Conservation (phyloP, 2,797 vertebrate species). For the Cyprinodon diabolis region DNA sequence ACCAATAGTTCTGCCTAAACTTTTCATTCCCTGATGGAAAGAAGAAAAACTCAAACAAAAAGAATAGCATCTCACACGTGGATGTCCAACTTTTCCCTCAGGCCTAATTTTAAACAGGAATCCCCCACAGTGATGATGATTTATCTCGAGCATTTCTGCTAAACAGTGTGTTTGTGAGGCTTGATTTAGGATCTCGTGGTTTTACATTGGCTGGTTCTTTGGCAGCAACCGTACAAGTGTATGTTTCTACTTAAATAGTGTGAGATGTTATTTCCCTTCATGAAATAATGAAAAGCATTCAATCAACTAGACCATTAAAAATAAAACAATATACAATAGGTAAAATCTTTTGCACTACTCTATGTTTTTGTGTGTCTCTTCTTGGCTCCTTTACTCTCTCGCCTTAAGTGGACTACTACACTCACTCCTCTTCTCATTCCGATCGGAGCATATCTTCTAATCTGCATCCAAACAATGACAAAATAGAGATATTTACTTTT, state of each 20-base stretch:
- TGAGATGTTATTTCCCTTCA: conserved; percentile 36
- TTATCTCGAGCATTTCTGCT: conserved; percentile 49
- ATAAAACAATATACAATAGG: background rate
- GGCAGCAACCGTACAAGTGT: conserved; percentile 44
- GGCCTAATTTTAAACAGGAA: conserved; percentile 38
- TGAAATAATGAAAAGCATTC: conserved; percentile 13
- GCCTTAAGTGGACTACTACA: conserved; percentile 23
- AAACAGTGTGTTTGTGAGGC: conserved; percentile 18
- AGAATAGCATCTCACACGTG: conserved; percentile 51
- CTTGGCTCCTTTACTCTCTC: background rate
- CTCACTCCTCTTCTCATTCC: conserved; percentile 21
- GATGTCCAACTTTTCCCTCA: conserved; percentile 43
- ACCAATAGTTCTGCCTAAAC: conserved; percentile 59
- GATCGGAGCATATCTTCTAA: conserved; percentile 42
- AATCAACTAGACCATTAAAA: background rate
- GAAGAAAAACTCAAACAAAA: conserved; percentile 40
- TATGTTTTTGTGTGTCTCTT: background rate
- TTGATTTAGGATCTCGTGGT: conserved; percentile 52
- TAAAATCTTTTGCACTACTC: background rate
- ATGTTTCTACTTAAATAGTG: conserved; percentile 52
- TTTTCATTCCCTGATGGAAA: conserved; percentile 38
- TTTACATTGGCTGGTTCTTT: conserved; percentile 59
- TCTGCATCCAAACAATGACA: conserved; percentile 57
- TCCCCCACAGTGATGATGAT: conserved; percentile 50
- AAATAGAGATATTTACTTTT: conserved; percentile 50